phyloP scores from a whole-genome alignment of 2,797 vertebrate genomes.

The Microctenopoma steveboyesi region DNA sequence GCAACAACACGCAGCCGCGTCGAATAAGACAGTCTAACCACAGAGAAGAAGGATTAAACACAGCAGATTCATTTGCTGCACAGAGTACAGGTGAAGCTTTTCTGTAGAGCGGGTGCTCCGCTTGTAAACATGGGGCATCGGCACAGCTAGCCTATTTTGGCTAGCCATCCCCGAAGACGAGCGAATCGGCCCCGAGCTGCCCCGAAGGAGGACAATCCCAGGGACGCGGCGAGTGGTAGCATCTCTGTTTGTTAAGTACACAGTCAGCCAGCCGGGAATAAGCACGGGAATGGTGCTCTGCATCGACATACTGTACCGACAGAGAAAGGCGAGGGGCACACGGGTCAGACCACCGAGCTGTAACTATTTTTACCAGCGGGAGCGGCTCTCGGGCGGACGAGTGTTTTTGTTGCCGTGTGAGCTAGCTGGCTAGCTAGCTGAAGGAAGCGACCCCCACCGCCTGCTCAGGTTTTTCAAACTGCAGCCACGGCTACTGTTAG shows the following conservation, averaged over 20 bases:
- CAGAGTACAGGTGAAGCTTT: conserved; percentile 44
- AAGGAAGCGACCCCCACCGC: conserved; percentile 71
- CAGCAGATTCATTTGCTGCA: conserved; percentile 25
- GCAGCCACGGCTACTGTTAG: conserved; percentile 47
- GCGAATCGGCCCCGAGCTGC: conserved; percentile 57
- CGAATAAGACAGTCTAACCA: conserved; percentile 58
- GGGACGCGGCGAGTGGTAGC: conserved; percentile 54
- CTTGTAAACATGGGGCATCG: conserved; percentile 51
- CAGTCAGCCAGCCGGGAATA: conserved; percentile 53
- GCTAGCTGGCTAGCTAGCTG: conserved; percentile 70
- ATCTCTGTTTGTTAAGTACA: conserved; percentile 54
- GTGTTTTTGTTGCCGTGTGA: conserved; percentile 71
- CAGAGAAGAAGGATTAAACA: conserved; percentile 64
- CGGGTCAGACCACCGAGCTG: conserved; percentile 61
- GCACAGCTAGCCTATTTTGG: conserved; percentile 42
- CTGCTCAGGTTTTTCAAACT: conserved; percentile 45
- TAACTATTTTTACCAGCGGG: conserved; percentile 63
- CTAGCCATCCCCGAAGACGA: conserved; percentile 55
- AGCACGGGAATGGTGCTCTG: conserved; percentile 81
- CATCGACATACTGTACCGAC: conserved; percentile 59
- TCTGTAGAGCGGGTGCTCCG: conserved; percentile 17
- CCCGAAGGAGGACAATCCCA: conserved; percentile 58
- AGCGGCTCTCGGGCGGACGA: conserved; percentile 62
- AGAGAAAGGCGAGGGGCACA: conserved; percentile 74
- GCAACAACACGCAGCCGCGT: conserved; percentile 78